Evolutionary conservation across 2,113 vertebrate species (phyloP), one percentile per base, ranked within the genome.

Genomic region (Uria lomvia): DNA sequence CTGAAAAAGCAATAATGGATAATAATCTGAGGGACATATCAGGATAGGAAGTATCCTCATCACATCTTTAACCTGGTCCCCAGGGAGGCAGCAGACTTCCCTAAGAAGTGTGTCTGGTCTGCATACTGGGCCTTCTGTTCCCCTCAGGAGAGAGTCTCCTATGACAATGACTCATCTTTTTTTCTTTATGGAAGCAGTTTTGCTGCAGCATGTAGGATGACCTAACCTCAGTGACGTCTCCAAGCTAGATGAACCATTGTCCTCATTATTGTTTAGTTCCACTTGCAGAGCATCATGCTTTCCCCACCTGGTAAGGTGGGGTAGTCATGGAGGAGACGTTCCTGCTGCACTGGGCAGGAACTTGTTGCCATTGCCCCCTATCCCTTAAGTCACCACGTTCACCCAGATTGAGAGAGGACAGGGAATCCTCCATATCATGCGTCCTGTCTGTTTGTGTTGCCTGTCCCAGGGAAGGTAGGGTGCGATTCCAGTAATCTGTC

Each of bases 341-440:
- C 32, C 26, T 82, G 13, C 42, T 72, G 6, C n/a, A 3, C 30
- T 0, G 0, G 7, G 24, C 8, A 78, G 72, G 58, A 72, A 32
- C 8, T 50, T 42, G 24, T 30, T 42, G 4, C 6, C 8, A 5
- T 50, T 68, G 1, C 3, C 6, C 3, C 24, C 5, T 45, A 32
- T 6, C 17, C 6, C 34, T 62, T n/a, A n/a, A 26, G 12, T 59
- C 22, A 66, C 13, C 2, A 3, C 6, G 3, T 78, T 62, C 23
- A 73, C 8, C 3, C 6, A 62, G 27, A 2, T 12, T 10, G 7
- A 42, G 21, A 84, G 47, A 62, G 18, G 1, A 53, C 3, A 55
- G 9, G 11, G 17, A 78, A 38, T 65, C 8, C 3, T 58, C 8
- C 4, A 3, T 65, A 24, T 29, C 9, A 23, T 32, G 2, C 1